A percentile compares a stretch with the other conserved stretches of the same genome.
These are phyloP conservation scores for Dallia pectoralis DNA, from an alignment of 2,797 vertebrate genomes.

Conservation along the genomic window DNA sequence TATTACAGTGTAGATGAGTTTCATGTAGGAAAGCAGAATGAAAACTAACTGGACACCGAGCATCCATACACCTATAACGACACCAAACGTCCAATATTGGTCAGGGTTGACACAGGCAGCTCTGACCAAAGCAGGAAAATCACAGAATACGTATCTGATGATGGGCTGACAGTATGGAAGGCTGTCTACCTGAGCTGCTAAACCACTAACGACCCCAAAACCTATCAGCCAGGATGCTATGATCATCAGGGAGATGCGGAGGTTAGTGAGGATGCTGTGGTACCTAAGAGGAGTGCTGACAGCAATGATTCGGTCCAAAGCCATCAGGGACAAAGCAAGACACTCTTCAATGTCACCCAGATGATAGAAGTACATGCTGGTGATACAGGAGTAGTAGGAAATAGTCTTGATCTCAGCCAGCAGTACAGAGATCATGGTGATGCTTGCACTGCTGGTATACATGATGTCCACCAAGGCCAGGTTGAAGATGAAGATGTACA, in stretches of 20 bases:
- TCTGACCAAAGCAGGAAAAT: slow-evolving; percentile 33
- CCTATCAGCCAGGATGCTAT: slow-evolving; percentile 19
- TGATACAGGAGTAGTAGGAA: slow-evolving; percentile 39
- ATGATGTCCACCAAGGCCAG: slow-evolving; percentile 41
- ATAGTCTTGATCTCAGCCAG: slow-evolving; percentile 33
- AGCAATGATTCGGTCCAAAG: slow-evolving; percentile 35
- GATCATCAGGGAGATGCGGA: slow-evolving; percentile 10
- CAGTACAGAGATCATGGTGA: slow-evolving; percentile 42
- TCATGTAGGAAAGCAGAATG: slow-evolving; percentile 34
- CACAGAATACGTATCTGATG: slow-evolving; percentile 39
- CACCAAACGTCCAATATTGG: slow-evolving; percentile 15
- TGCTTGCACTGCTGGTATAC: slow-evolving; percentile 28
- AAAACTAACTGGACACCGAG: slow-evolving; percentile 14
- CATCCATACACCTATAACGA: slow-evolving; percentile 4
- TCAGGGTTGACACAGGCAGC: slow-evolving; percentile 42
- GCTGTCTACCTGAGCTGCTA: slow-evolving; percentile 10
- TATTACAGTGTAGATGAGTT: slow-evolving; percentile 30
- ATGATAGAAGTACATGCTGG: slow-evolving; percentile 30
- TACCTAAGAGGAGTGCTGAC: slow-evolving; percentile 40
- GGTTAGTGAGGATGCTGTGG: slow-evolving; percentile 40
- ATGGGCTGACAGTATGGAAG: slow-evolving; percentile 41
- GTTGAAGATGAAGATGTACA: slow-evolving; percentile 52
- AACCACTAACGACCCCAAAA: not conserved
- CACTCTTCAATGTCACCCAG: slow-evolving; percentile 24
- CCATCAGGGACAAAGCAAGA: slow-evolving; percentile 39